Base-by-base conservation (phyloP, 2,888 invertebrate genomes). In the Choreutis nemorana region DNA sequence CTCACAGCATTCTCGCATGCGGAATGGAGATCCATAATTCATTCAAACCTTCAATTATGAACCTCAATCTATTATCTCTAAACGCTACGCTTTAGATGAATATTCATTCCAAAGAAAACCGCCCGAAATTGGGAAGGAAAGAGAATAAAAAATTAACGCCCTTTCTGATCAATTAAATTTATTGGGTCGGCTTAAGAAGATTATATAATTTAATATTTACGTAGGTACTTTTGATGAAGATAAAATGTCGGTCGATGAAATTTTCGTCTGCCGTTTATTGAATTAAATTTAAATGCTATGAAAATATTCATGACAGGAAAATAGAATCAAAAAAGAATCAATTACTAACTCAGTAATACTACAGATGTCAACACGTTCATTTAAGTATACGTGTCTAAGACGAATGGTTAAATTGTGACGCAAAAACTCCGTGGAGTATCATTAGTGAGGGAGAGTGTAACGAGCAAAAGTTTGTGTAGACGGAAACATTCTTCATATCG, bases 91-190 rank as follows among this genome's bases (percentile, higher is more conserved):
- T 61, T 57, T 48, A 50, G 66, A 77, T 77, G 75, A 75, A 77
- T 77, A 77, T 77, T 77, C 75, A 77, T 72, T 72, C 67, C 58
- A 54, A 60, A 64, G 70, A 68, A 70, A 70, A 59, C 63, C 64
- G 61, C 64, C 61, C 52, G 57, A 70, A 72, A 71, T 72, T 72
- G 64, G 64, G 54, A 53, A 62, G 50, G 53, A 59, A 62, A 58
- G 52, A n/a, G n/a, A n/a, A n/a, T n/a, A n/a, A n/a, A n/a, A n/a
- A n/a, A n/a, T n/a, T n/a, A n/a, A n/a, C n/a, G n/a, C n/a, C n/a
- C n/a, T n/a, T n/a, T n/a, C n/a, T n/a, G n/a, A n/a, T n/a, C n/a
- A n/a, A n/a, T n/a, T n/a, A n/a, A n/a, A n/a, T n/a, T n/a, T n/a
- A n/a, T n/a, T n/a, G n/a, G n/a, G n/a, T n/a, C n/a, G n/a, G n/a